Evolutionary conservation across 2,797 vertebrate species (phyloP), one percentile per base, ranked within the genome.

Genomic region (Manis crassicaudata): DNA sequence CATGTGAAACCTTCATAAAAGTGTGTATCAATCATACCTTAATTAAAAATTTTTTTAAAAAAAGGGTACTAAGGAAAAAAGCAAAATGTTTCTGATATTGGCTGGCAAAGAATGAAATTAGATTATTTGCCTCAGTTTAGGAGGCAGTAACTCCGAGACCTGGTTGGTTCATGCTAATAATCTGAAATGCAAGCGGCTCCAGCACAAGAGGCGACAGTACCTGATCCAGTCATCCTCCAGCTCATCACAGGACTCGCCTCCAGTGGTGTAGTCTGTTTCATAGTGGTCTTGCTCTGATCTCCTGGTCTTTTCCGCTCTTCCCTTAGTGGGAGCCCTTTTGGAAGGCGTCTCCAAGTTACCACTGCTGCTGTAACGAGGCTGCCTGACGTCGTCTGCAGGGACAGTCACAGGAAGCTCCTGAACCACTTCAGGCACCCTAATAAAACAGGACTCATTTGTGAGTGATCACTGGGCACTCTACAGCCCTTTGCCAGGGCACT

Each of bases 161-260:
- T 7, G 21, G 3, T 1, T 18, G 52, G 17, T 25, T 56, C 52
- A 8, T 0, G 2, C 14, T 16, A 9, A 7, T 2, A 10, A 67
- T 25, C 52, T 52, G 40, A 14, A 0, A 11, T 21, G 50, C 10
- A 17, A 0, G 16, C 0, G 27, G 46, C 11, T 63, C 20, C 14
- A 7, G 46, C 16, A n/a, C n/a, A 18, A 46, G 23, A 9, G 23
- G 43, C 1, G 1, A 0, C 32, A 0, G 9, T 98, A 99, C 99
- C 98, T 98, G 98, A 99, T 98, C 87, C 99, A 99, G 94, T 99
- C 99, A 0, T 99, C 93, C 67, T 99, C 99, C 95, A 99, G 98
- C 98, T 99, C 99, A 13, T 99, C 99, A 12, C 99, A 99, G 1
- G 99, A 99, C 91, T 99, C 99, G 3, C 97, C 98, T 0, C 98